Base-by-base conservation (phyloP, 2,888 invertebrate species). In the Hydraecia micacea region DNA sequence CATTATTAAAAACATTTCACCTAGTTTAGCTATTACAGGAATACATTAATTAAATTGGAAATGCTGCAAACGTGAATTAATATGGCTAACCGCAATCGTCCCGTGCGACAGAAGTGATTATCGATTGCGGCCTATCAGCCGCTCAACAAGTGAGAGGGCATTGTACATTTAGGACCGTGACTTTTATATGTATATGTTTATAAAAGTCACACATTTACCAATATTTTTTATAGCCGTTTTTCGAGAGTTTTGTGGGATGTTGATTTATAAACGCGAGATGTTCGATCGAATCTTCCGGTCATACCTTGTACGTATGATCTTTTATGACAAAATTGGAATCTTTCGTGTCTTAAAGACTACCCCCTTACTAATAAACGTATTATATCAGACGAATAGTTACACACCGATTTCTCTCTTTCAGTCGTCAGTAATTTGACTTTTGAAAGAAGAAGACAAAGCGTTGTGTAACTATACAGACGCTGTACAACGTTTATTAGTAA, bases 121-220 rank as follows among this genome's bases (percentile, higher is more conserved):
- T 89, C 87, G 90, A 90, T 90, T 89, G 87, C 63, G 80, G 85
- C 65, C 81, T 84, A 83, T 86, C 88, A 83, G 69, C 36, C 71
- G 82, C 79, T 87, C 90, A 90, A 90, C 90, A 90, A 88, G 91
- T 89, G 83, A 76, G 80, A 36, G 77, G 68, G 78, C 65, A 83
- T 69, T 80, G 74, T 80, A 67, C 80, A 62, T 85, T 60, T 63
- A 60, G 39, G 36, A 36, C 2, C 63, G 55, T 36, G 42, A 62
- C n/a, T 66, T 52, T 52, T 66, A 58, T 66, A 42, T 42, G 9
- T 68, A 28, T 63, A 15, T 63, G 7, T 65, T 11, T 32, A 32
- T 58, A 49, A 55, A 63, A 63, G 11, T 46, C 13, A n/a, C n/a
- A 65, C 13, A 36, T 55, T 21, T 55, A 52, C 66, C 69, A 83